phyloP scores from a whole-genome alignment of 1,140 invertebrate genomes.

The Nephila pilipes region DNA sequence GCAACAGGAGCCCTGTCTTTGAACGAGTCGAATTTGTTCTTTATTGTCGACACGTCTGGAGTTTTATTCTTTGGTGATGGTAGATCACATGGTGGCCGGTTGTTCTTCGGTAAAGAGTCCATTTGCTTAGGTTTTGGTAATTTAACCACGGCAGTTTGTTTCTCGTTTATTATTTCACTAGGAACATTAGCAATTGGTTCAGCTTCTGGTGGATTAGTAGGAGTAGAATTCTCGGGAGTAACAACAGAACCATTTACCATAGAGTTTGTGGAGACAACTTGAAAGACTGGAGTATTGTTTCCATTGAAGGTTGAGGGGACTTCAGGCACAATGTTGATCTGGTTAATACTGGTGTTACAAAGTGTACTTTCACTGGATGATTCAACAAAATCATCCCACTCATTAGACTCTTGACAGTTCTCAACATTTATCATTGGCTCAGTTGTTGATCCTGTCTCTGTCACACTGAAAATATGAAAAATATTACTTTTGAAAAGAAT shows the following conservation, averaged over 20 bases:
- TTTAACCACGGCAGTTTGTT: constrained; percentile 54
- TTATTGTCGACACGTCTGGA: constrained; percentile 44
- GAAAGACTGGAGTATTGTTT: constrained; percentile 59
- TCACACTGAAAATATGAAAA: constrained; percentile 43
- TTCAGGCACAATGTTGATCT: constrained; percentile 62
- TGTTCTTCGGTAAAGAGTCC: constrained; percentile 70
- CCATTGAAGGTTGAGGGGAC: constrained; percentile 31
- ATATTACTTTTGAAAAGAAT: no score
- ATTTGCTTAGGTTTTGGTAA: constrained; percentile 64
- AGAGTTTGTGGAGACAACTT: constrained; percentile 51
- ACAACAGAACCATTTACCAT: constrained; percentile 61
- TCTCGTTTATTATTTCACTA: constrained; percentile 68
- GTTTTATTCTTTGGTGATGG: constrained; percentile 76
- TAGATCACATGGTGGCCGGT: constrained; percentile 60
- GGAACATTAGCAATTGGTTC: constrained; percentile 64
- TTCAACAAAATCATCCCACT: constrained; percentile 64
- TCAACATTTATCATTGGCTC: constrained; percentile 36
- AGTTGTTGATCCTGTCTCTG: constrained; percentile 33
- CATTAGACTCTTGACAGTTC: constrained; percentile 24
- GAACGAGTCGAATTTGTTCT: constrained; percentile 73
- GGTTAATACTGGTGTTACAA: constrained; percentile 72
- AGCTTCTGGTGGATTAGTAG: constrained; percentile 46
- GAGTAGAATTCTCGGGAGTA: constrained; percentile 29
- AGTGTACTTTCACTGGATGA: constrained; percentile 37
- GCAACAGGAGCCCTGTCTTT: constrained; percentile 51